Evolutionary conservation across 2,797 vertebrate genomes (phyloP).

Genomic region (Eremophila alpestris): DNA sequence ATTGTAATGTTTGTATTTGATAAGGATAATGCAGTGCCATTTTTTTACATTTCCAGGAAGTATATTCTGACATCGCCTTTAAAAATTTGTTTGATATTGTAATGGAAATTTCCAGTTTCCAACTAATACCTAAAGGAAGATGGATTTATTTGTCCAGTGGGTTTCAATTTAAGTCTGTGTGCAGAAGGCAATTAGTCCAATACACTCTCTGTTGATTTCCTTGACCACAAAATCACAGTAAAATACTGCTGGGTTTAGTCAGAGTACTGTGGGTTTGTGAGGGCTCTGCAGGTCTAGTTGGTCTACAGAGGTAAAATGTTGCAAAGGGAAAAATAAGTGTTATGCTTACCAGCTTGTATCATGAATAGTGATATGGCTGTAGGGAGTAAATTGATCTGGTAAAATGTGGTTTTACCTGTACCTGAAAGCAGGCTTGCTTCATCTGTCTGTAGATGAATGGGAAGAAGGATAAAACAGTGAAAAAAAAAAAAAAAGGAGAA

Average conservation of each 20-base stretch:
- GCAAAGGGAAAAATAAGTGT: not conserved
- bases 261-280: not conserved
- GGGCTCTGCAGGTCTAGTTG: not conserved
- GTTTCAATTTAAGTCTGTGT: not conserved
- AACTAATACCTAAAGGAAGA: not conserved
- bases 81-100: not conserved
- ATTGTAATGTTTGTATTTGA: not conserved
- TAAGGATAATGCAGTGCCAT: not conserved
- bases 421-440: not conserved
- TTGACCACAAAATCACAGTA: not conserved
- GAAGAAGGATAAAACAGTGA: not conserved
- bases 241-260: not conserved
- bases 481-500: not conserved
- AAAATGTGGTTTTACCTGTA: not conserved
- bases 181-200: not conserved
- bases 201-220: not conserved
- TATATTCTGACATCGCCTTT: not conserved
- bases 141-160: not conserved
- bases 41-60: not conserved
- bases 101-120: not conserved
- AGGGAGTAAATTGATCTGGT: not conserved
- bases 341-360: not conserved
- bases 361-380: not conserved
- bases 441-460: not conserved
- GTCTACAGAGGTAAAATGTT: not conserved